Base-by-base conservation (phyloP, 1,140 invertebrate species). In the Aphis gossypii region DNA sequence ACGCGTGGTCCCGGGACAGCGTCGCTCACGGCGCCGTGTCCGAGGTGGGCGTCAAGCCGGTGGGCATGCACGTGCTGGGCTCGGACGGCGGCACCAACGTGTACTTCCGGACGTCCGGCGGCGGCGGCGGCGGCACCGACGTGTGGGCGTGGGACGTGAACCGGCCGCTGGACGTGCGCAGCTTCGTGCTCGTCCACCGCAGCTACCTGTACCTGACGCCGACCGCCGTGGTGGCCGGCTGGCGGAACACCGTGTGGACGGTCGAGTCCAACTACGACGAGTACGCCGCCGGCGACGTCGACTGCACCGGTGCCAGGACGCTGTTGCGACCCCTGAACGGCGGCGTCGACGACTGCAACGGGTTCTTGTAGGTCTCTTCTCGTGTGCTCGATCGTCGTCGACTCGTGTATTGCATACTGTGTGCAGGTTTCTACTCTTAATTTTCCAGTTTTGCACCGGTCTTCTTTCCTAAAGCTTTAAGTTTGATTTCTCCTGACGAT, bases 181-280 rank as follows among this genome's bases (percentile, higher is more conserved):
- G 56, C 35, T 90, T 90, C 54, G 8, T 0, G 3, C 54, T 90
- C 35, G 89, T 90, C 35, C 89, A 90, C 54, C 89, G 89, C 38
- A 38, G 51, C 9, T 90, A 90, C 38, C 25, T 90, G 56, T 90
- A 90, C 51, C 9, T 90, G 89, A 68, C 54, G 38, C 89, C 89
- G 9, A 90, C 89, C 23, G 54, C 89, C 3, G 89, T 90, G 8
- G 38, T 18, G 54, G 54, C 89, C 35, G 89, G 89, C 35, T 90
- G 89, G 89, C 89, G 54, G 35, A 18, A 90, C 89, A 18, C 38
- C 8, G 5, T 90, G 41, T 90, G 89, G 89, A 46, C 89, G 38
- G 25, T 90, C 35, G 89, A 90, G 89, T 90, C 89, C 89, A 90
- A 90, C 89, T 90, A 90, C 54, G 54, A 56, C 56, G 89, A 90